phyloP scores from a whole-genome alignment of 2,797 vertebrate species.

The Chanos chanos region DNA sequence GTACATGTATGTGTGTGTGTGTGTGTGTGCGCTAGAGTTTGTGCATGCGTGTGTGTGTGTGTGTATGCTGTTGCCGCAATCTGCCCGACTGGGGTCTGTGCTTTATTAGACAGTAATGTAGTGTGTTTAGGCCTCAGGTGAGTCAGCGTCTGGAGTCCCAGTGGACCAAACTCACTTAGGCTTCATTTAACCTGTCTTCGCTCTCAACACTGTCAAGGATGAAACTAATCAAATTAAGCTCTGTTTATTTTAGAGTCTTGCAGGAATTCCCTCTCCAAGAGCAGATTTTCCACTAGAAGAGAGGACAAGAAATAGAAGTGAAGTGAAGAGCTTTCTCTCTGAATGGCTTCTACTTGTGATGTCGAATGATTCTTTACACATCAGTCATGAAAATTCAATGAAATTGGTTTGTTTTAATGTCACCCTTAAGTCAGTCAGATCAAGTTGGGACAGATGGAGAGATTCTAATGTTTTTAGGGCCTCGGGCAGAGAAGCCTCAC shows the following conservation, averaged over 20 bases:
- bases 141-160: constrained; percentile 22
- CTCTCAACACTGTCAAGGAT: constrained; percentile 28
- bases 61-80: neutral
- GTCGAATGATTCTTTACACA: too few species aligned
- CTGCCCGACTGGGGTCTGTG: constrained; percentile 18
- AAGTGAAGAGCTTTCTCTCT: too few species aligned
- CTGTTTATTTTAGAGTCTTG: constrained; percentile 7
- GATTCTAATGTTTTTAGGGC: too few species aligned
- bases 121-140: constrained; percentile 36
- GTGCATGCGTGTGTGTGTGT: neutral
- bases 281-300: constrained; percentile 2
- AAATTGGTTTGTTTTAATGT: too few species aligned
- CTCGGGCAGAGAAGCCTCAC: too few species aligned
- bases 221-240: constrained; percentile 18
- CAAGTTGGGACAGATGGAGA: too few species aligned
- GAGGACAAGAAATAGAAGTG: too few species aligned
- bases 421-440: too few species aligned
- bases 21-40: too few species aligned
- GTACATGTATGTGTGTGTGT: neutral
- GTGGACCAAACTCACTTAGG: constrained; percentile 21
- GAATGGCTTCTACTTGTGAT: too few species aligned
- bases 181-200: constrained; percentile 36
- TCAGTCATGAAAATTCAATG: too few species aligned
- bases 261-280: neutral
- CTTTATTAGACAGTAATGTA: constrained; percentile 26